Evolutionary conservation across 64 coral and sea anemone genomes (phyloP).

Genomic region (Montipora cactus): DNA sequence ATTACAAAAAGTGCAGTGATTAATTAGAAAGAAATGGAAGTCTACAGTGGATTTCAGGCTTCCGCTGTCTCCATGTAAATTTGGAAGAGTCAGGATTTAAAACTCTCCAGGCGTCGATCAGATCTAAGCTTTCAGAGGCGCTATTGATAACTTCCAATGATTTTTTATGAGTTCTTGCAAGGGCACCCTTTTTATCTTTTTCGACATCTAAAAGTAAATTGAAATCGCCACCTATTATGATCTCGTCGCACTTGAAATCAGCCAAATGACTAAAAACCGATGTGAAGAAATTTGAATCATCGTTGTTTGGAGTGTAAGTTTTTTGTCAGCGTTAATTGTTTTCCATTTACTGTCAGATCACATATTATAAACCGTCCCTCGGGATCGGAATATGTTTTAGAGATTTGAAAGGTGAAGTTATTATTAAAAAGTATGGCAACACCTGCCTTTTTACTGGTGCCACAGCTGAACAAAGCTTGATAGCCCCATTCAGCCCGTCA

Average conservation of each 20-base stretch:
- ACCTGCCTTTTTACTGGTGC: background rate
- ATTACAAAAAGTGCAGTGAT: background rate
- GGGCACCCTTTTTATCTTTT: no score
- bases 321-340: background rate
- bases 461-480: no score
- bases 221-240: background rate
- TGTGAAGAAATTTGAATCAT: no score
- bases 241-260: conserved; percentile 11
- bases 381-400: background rate
- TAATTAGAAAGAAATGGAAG: conserved; percentile 31
- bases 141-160: background rate
- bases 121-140: background rate
- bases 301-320: background rate
- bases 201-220: no score
- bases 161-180: conserved; percentile 25
- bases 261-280: background rate
- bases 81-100: no score
- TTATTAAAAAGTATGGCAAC: conserved; percentile 34
- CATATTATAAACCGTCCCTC: conserved; percentile 33
- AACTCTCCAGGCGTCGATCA: no score
- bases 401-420: conserved; percentile 11
- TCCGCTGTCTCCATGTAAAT: no score
- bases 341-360: conserved; percentile 4
- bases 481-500: background rate
- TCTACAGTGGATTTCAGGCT: no score